These are phyloP conservation scores for Gambusia yucatana DNA, from an alignment of 2,797 vertebrate species.

Conservation along the genomic window DNA sequence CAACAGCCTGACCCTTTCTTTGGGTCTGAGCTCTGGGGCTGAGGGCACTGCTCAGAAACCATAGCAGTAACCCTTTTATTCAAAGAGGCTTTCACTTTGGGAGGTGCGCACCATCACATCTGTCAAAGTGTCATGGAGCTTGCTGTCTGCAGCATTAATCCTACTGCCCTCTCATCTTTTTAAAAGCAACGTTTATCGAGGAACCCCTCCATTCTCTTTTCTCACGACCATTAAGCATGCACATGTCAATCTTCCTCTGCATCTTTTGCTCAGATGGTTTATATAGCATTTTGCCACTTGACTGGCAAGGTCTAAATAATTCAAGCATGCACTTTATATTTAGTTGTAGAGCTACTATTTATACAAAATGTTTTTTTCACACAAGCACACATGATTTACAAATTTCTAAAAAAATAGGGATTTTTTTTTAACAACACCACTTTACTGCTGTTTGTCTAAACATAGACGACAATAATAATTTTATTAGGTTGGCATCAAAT, in stretches of 20 bases:
- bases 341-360: slow-evolving; percentile 7
- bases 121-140: slow-evolving; percentile 77
- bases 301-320: slow-evolving; percentile 36
- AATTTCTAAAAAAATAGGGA: background rate
- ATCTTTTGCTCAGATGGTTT: slow-evolving; percentile 37
- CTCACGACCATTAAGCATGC: slow-evolving; percentile 74
- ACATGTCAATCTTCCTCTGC: slow-evolving; percentile 63
- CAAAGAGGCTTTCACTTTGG: slow-evolving; percentile 49
- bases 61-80: slow-evolving; percentile 62
- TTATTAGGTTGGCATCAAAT: background rate
- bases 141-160: slow-evolving; percentile 43
- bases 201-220: slow-evolving; percentile 52
- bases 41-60: slow-evolving; percentile 58
- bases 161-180: slow-evolving; percentile 35
- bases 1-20: slow-evolving; percentile 67
- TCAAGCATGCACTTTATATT: slow-evolving; percentile 17
- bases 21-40: slow-evolving; percentile 51
- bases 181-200: slow-evolving; percentile 52
- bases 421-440: background rate
- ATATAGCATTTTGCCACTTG: slow-evolving; percentile 18
- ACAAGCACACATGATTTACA: background rate
- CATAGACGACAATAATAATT: background rate
- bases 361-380: background rate
- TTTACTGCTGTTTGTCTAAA: background rate
- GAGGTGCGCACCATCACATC: slow-evolving; percentile 72